A percentile compares a stretch with the other conserved stretches of the same genome.
Evolutionary conservation across 2,797 vertebrate species (phyloP).

Genomic region (Tokudaia muenninki): DNA sequence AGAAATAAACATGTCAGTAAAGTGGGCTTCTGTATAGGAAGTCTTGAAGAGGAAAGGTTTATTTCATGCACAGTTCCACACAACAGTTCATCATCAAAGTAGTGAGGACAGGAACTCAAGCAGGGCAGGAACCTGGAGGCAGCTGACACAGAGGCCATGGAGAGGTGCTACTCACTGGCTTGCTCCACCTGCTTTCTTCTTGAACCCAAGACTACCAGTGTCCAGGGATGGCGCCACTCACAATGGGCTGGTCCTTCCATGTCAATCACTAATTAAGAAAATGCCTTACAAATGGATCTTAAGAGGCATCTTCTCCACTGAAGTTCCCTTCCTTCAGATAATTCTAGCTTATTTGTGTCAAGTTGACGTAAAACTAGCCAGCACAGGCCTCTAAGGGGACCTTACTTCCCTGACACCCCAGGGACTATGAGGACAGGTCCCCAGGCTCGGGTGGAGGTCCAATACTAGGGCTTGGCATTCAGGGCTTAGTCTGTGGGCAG

Average conservation of each 20-base stretch:
- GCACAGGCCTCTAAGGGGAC: background rate
- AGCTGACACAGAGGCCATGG: no score
- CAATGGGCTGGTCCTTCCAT: background rate
- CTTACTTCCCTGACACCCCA: background rate
- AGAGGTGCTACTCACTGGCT: background rate
- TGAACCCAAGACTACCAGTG: background rate
- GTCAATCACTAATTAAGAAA: background rate
- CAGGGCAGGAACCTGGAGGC: background rate
- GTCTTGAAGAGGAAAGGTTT: background rate
- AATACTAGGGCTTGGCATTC: background rate
- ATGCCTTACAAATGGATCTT: background rate
- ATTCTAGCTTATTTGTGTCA: background rate
- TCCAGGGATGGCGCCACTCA: background rate
- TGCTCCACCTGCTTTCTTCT: background rate
- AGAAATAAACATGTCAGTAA: background rate
- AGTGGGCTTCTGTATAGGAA: background rate
- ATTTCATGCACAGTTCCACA: no score
- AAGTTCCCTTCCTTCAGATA: background rate
- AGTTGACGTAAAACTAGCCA: background rate
- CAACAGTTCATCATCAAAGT: background rate
- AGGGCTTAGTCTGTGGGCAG: background rate
- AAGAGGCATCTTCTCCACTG: background rate
- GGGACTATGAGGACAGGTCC: background rate
- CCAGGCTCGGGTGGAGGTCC: background rate
- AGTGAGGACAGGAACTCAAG: background rate